Conservation (phyloP, 2,797 vertebrate genomes). For the Propithecus deckenii region DNA sequence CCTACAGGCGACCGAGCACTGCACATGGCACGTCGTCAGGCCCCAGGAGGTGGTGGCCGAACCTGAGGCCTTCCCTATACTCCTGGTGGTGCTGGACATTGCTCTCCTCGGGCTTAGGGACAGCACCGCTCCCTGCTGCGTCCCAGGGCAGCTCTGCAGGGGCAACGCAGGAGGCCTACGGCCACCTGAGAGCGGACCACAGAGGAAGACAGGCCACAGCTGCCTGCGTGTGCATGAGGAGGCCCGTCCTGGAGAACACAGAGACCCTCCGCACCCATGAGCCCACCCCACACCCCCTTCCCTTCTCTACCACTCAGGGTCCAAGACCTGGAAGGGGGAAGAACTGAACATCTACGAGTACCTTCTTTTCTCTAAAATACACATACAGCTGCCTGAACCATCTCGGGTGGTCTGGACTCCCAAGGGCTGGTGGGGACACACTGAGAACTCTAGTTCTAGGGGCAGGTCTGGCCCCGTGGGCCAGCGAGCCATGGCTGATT, state of each 20-base stretch:
- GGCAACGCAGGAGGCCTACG: background rate
- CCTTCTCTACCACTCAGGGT: background rate
- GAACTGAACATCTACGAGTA: background rate
- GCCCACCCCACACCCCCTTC: background rate
- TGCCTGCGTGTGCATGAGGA: no score
- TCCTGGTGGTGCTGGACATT: background rate
- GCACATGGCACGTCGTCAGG: accelerated
- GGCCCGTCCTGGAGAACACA: background rate
- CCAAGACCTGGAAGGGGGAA: background rate
- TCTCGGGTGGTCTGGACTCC: background rate
- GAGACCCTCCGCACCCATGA: background rate
- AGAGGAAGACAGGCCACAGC: background rate
- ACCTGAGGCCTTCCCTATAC: background rate
- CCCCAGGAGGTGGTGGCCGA: background rate
- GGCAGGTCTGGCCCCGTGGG: background rate
- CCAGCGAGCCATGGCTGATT: accelerated
- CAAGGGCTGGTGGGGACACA: accelerated
- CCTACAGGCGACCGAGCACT: background rate
- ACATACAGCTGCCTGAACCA: accelerated
- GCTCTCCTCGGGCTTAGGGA: accelerated
- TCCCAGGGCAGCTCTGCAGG: accelerated
- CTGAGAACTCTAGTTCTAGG: background rate
- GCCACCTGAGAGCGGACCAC: background rate
- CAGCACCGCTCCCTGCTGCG: background rate
- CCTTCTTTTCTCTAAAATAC: background rate